Evolutionary conservation across 2,888 invertebrate genomes (phyloP).

Genomic region (Cataglyphis livida): DNA sequence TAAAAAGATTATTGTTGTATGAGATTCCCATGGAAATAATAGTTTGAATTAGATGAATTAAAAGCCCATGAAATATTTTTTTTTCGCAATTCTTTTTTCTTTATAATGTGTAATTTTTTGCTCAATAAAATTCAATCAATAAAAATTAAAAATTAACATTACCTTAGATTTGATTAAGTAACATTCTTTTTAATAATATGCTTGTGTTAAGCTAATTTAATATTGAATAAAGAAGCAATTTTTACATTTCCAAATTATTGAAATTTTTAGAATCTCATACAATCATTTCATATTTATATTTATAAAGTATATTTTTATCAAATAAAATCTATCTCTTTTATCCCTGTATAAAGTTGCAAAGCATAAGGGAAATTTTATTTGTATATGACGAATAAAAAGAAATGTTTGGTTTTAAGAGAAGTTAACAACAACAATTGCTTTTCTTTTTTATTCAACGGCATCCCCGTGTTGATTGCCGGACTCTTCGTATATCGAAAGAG

Average conservation of each 20-base stretch:
- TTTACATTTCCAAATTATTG: not conserved
- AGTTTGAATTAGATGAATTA: not conserved
- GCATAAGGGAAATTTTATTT: not conserved
- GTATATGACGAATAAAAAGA: not conserved
- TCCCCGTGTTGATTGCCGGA: slow-evolving; percentile 59
- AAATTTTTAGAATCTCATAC: not conserved
- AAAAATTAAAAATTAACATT: not conserved
- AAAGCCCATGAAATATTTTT: not conserved
- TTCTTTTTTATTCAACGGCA: slow-evolving; percentile 40
- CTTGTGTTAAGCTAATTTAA: not conserved
- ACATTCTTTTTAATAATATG: not conserved
- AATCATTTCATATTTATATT: not conserved
- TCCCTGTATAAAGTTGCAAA: not conserved
- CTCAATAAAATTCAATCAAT: not conserved
- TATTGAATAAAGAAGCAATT: not conserved
- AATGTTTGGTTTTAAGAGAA: not conserved
- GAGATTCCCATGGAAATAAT: slow-evolving; percentile 9
- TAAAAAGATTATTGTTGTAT: not conserved
- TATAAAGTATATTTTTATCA: not conserved
- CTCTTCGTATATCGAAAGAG: slow-evolving; percentile 62
- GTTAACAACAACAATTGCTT: slow-evolving; percentile 17
- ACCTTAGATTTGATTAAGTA: not conserved
- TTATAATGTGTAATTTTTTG: not conserved
- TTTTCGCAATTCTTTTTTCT: not conserved
- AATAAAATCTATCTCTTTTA: not conserved